phyloP scores from a whole-genome alignment of 2,888 invertebrate genomes.

The Oxytorus armatus region DNA sequence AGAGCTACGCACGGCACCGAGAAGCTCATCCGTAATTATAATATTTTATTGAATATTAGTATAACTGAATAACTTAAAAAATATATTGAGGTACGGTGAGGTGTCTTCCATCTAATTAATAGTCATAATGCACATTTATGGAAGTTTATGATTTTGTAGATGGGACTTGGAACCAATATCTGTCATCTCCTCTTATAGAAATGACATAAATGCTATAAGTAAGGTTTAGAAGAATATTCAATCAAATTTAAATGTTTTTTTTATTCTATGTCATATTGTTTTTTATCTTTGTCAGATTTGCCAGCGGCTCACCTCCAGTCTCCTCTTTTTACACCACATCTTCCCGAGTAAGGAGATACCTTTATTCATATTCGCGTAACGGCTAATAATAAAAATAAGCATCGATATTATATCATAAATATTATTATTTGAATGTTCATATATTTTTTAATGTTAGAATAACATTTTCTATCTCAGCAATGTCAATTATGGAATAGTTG shows the following conservation, averaged over 20 bases:
- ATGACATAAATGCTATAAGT: conserved; percentile 25
- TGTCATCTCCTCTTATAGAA: conserved; percentile 82
- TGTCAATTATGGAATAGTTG: conserved; percentile 60
- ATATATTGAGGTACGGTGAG: too few relatives aligned
- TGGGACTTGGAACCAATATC: conserved; percentile 80
- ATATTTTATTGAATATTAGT: too few relatives aligned
- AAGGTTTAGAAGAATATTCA: conserved; percentile 6
- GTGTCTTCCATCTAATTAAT: too few relatives aligned
- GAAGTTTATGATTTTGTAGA: conserved; percentile 43
- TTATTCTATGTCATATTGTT: neutral
- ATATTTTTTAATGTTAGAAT: neutral
- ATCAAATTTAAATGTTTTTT: neutral
- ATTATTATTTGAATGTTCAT: neutral
- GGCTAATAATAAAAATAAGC: neutral
- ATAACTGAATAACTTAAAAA: too few relatives aligned
- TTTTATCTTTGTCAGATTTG: conserved; percentile 34
- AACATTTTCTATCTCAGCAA: conserved; percentile 30
- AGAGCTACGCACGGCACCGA: too few relatives aligned
- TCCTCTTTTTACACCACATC: conserved; percentile 52
- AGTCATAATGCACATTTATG: too few relatives aligned
- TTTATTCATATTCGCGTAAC: neutral
- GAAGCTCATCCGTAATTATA: too few relatives aligned
- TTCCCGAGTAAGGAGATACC: conserved; percentile 46
- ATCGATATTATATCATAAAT: neutral
- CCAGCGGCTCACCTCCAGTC: conserved; percentile 58